Base-by-base conservation (phyloP, 2,888 invertebrate genomes). In the Chrysolina oricalcia region DNA sequence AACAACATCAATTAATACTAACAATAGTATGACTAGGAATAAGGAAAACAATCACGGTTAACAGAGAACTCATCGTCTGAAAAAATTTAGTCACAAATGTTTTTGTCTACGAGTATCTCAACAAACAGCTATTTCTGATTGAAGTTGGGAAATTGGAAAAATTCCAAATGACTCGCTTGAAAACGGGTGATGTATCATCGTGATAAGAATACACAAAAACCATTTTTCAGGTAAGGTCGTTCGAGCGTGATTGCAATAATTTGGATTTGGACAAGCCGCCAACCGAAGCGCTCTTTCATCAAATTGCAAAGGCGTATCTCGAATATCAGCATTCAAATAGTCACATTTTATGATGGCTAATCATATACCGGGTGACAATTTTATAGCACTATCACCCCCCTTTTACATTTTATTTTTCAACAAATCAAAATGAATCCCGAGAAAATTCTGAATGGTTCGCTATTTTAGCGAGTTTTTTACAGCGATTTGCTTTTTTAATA, bases 191-290 rank as follows among this genome's bases (percentile, higher is more conserved):
- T 59, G 59, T 59, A 59, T 59, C 59, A 59, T 35, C 27, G 59
- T 10, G 59, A 35, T 59, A 59, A 59, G 59, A 59, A 59, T 59
- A 59, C 23, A 59, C 59, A 59, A 59, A 59, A 59, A 59, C n/a
- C 27, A 59, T 59, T 27, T 59, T 59, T 59, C 59, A 59, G 59
- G 59, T 59, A 59, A 59, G 17, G n/a, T 59, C 59, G n/a, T 59
- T 59, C n/a, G 23, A 59, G 59, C 59, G 27, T 59, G 23, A 35
- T 8, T n/a, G 35, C 59, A 59, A 35, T 59, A 59, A 59, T 59
- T 59, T 59, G 59, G n/a, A 27, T 23, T 23, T 35, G n/a, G 35
- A 35, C 59, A 9, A 27, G 59, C 27, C 27, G 35, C 59, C 59
- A 59, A 59, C 59, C 23, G 59, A 35, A 15, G 6, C 27, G n/a